phyloP scores from a whole-genome alignment of 1,140 invertebrate genomes.

The Caenorhabditis tropicalis region DNA sequence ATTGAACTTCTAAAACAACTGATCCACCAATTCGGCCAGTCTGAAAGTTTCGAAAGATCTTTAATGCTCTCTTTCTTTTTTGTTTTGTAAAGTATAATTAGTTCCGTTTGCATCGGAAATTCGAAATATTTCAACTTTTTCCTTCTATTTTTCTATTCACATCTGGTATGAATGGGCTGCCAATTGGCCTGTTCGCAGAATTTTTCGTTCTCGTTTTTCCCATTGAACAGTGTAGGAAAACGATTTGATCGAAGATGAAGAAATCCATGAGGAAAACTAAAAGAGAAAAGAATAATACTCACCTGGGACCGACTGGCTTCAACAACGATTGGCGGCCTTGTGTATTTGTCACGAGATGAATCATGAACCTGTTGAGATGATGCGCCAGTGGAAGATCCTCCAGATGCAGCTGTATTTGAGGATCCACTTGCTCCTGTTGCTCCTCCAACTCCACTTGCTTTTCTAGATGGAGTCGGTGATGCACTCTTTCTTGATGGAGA shows the following conservation, averaged over 20 bases:
- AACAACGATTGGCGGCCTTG: constrained; percentile 63
- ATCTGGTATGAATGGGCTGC: constrained; percentile 41
- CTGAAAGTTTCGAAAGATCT: constrained; percentile 33
- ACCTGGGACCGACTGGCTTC: constrained; percentile 67
- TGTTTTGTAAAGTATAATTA: not conserved
- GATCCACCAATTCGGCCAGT: constrained; percentile 61
- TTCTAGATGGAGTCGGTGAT: constrained; percentile 18
- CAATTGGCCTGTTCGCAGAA: constrained; percentile 22
- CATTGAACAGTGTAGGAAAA: not conserved
- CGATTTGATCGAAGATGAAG: constrained; percentile 37
- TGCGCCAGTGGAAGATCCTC: not conserved
- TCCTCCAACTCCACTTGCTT: not conserved
- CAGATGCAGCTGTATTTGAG: not conserved
- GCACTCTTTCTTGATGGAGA: constrained; percentile 42
- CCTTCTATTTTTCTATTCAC: not conserved
- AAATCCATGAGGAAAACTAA: not conserved
- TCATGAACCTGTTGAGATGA: constrained; percentile 30
- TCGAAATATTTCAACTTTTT: not conserved
- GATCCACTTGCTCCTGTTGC: constrained; percentile 4
- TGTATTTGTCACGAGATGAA: constrained; percentile 55
- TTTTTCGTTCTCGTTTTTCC: constrained; percentile 4
- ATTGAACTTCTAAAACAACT: constrained; percentile 64
- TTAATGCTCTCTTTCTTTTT: not conserved
- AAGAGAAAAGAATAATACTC: constrained; percentile 12
- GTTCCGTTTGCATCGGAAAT: not conserved